Evolutionary conservation across 2,888 invertebrate species (phyloP).

Genomic region (Lepidocyrtinus sp.): DNA sequence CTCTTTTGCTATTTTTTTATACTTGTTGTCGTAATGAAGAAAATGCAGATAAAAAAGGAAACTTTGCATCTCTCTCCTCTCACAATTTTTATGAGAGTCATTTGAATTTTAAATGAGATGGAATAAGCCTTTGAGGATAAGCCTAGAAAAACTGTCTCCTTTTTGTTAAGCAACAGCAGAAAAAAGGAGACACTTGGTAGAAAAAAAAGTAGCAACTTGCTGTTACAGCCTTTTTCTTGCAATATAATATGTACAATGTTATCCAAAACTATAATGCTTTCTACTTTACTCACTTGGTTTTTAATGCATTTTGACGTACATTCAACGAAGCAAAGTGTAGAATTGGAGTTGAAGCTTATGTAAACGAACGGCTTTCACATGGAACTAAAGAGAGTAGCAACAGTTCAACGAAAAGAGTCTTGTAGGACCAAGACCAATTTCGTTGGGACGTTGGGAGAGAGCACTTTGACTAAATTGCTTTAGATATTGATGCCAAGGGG

Average conservation of each 20-base stretch:
- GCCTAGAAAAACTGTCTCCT: conserved; percentile 47
- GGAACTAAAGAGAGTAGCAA: neutral
- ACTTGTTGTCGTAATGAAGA: conserved; percentile 52
- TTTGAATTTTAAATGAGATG: conserved; percentile 62
- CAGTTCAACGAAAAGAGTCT: neutral
- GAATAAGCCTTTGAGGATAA: conserved; percentile 56
- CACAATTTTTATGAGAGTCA: conserved; percentile 62
- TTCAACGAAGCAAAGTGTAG: conserved; percentile 8
- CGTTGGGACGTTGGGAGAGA: conserved; percentile 13
- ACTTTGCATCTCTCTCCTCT: conserved; percentile 51
- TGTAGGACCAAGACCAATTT: neutral
- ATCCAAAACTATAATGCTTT: conserved; percentile 9
- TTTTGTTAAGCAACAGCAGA: conserved; percentile 21
- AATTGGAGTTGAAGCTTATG: conserved; percentile 19
- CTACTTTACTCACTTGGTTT: neutral
- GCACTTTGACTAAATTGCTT: conserved; percentile 59
- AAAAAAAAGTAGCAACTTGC: neutral
- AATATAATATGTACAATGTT: too few relatives aligned
- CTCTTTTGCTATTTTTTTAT: conserved; percentile 17
- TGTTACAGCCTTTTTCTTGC: neutral
- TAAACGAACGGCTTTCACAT: neutral
- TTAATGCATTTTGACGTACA: conserved; percentile 7
- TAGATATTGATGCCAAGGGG: conserved; percentile 61
- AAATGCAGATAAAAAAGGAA: conserved; percentile 53
- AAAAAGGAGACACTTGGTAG: neutral